These are phyloP conservation scores for Drosophila sp. DNA, from an alignment of 1,140 invertebrate species.

Conservation along the genomic window DNA sequence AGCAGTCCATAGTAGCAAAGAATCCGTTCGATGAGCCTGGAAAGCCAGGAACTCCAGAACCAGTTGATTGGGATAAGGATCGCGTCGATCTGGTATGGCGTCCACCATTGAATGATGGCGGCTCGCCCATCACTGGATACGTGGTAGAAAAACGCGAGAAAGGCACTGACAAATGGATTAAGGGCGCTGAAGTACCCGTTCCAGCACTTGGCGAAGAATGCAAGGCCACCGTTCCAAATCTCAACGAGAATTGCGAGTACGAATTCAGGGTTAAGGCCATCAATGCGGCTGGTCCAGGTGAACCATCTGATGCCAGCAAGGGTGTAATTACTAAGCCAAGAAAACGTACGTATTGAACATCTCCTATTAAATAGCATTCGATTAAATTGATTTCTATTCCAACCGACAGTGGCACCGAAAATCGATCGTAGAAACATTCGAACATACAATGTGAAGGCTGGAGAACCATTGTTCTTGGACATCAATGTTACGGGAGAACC, in stretches of 20 bases:
- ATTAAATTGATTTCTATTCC: background rate
- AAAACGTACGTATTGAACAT: constrained; percentile 87
- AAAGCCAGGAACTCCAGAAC: constrained; percentile 93
- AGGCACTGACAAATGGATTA: constrained; percentile 92
- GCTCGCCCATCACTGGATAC: constrained; percentile 96
- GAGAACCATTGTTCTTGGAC: constrained; percentile 94
- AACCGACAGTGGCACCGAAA: constrained; percentile 91
- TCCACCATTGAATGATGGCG: constrained; percentile 94
- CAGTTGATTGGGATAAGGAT: constrained; percentile 97
- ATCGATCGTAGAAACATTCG: constrained; percentile 96
- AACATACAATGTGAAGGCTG: constrained; percentile 93
- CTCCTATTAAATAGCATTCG: background rate
- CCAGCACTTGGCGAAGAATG: constrained; percentile 85
- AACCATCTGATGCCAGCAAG: constrained; percentile 95
- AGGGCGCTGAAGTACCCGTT: constrained; percentile 89
- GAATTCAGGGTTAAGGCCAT: constrained; percentile 98
- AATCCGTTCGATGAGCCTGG: constrained; percentile 98
- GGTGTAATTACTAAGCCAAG: constrained; percentile 95
- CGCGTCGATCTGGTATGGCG: constrained; percentile 96
- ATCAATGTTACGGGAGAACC: constrained; percentile 97
- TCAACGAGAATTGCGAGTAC: constrained; percentile 97
- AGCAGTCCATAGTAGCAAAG: constrained; percentile 96
- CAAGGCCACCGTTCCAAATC: constrained; percentile 93
- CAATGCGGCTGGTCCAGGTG: constrained; percentile 96
- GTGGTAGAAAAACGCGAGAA: constrained; percentile 97